Evolutionary conservation across 2,888 invertebrate genomes (phyloP).

Genomic region (Zaprionus lineosus): DNA sequence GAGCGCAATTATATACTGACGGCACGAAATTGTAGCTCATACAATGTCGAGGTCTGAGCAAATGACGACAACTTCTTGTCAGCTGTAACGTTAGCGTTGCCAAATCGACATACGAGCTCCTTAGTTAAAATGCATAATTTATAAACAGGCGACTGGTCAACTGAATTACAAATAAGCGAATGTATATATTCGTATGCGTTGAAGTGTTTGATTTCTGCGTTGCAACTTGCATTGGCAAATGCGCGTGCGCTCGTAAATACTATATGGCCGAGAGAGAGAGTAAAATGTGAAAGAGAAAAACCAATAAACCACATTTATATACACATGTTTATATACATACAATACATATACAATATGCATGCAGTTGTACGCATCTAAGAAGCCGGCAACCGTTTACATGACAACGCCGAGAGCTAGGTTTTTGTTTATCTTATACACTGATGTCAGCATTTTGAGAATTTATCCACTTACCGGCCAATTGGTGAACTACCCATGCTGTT

Average conservation of each 20-base stretch:
- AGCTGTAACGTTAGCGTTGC: constrained; percentile 54
- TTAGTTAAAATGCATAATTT: constrained; percentile 41
- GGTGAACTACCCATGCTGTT: constrained; percentile 83
- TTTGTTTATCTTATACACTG: constrained; percentile 30
- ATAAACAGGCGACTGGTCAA: constrained; percentile 46
- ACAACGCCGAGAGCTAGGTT: constrained; percentile 23
- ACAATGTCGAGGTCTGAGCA: constrained; percentile 27
- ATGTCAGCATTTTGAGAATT: constrained; percentile 22
- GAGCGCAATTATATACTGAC: constrained; percentile 61
- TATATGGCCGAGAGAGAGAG: background rate
- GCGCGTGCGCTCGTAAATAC: constrained; percentile 34
- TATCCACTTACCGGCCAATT: constrained; percentile 81
- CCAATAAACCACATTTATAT: background rate
- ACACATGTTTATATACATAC: background rate
- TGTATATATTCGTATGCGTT: constrained; percentile 1
- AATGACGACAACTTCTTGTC: constrained; percentile 27
- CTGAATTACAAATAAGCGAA: constrained; percentile 26
- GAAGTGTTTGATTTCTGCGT: background rate
- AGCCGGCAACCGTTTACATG: constrained; percentile 38
- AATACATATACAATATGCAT: background rate
- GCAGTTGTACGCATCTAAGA: constrained; percentile 17
- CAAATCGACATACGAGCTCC: constrained; percentile 39
- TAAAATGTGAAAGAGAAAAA: background rate
- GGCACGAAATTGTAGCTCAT: constrained; percentile 44
- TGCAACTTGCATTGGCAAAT: constrained; percentile 32